These are phyloP conservation scores for Cirrhinus molitorella DNA, from an alignment of 2,797 vertebrate species.

Conservation along the genomic window DNA sequence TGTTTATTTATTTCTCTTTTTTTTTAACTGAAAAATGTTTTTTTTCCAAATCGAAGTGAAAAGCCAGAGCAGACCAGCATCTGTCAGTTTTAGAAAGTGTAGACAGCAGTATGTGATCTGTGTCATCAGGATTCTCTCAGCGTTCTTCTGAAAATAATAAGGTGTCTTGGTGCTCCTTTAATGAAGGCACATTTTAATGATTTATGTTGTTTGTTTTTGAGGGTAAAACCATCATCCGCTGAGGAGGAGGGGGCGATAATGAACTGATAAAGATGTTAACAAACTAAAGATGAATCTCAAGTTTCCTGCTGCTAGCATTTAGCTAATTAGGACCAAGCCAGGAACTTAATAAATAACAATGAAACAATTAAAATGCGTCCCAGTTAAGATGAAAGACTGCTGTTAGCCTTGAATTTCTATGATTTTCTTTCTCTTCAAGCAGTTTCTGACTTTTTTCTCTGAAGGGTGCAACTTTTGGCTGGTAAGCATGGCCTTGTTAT, in stretches of 20 bases:
- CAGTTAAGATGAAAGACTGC: slow-evolving; percentile 73
- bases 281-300: slow-evolving; percentile 61
- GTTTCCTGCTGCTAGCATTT: slow-evolving; percentile 65
- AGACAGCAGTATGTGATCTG: background rate
- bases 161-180: slow-evolving; percentile 42
- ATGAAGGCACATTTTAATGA: slow-evolving; percentile 55
- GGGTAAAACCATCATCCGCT: slow-evolving; percentile 24
- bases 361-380: slow-evolving; percentile 64
- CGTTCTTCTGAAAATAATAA: slow-evolving; percentile 32
- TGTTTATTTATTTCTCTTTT: background rate
- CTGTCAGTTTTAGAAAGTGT: background rate
- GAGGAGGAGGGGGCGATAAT: slow-evolving; percentile 45
- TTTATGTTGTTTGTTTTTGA: slow-evolving; percentile 48
- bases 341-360: slow-evolving; percentile 60
- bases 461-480: background rate
- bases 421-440: slow-evolving; percentile 49
- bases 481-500: background rate
- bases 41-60: background rate
- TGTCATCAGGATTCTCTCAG: slow-evolving; percentile 1
- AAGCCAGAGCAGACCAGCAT: background rate
- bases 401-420: slow-evolving; percentile 69
- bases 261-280: slow-evolving; percentile 59
- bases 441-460: background rate
- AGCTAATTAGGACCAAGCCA: slow-evolving; percentile 57
- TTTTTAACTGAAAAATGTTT: background rate